These are phyloP conservation scores for Schlechtendalia chinensis DNA, from an alignment of 1,140 invertebrate species.

Conservation along the genomic window DNA sequence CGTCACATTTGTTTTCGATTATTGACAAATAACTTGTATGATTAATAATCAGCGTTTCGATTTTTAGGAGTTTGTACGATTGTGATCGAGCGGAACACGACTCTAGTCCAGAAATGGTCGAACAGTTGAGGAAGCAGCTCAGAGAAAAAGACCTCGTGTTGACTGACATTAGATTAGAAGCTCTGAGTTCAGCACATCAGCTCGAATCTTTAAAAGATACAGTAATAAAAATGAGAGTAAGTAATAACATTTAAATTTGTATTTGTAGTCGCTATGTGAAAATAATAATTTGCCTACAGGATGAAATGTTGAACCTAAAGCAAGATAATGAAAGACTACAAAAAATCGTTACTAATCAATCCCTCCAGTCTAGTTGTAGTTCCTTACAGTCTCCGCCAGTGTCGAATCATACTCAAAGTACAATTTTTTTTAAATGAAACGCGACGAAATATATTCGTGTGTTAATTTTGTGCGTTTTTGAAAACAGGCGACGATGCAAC, in stretches of 20 bases:
- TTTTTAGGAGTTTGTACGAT: conserved; percentile 44
- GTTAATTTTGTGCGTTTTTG: background rate
- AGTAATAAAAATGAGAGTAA: conserved; percentile 91
- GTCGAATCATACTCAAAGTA: conserved; percentile 44
- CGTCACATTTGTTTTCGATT: conserved; percentile 53
- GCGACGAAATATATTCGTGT: background rate
- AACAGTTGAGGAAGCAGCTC: conserved; percentile 87
- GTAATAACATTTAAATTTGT: conserved; percentile 47
- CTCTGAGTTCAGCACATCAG: conserved; percentile 93
- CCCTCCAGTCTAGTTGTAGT: conserved; percentile 75
- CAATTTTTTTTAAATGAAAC: background rate
- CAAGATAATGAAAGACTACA: conserved; percentile 95
- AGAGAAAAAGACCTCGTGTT: conserved; percentile 93
- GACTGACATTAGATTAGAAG: conserved; percentile 93
- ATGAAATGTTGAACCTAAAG: conserved; percentile 93
- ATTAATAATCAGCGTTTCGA: background rate
- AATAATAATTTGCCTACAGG: conserved; percentile 62
- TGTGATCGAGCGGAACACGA: conserved; percentile 40
- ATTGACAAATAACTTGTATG: background rate
- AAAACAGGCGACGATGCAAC: background rate
- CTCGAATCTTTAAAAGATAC: conserved; percentile 93
- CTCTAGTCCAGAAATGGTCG: conserved; percentile 61
- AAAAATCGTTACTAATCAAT: conserved; percentile 77
- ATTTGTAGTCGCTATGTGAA: background rate
- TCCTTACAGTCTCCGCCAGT: conserved; percentile 61